Conservation (phyloP, 1,140 invertebrate species). For the Archivesica marissinica region DNA sequence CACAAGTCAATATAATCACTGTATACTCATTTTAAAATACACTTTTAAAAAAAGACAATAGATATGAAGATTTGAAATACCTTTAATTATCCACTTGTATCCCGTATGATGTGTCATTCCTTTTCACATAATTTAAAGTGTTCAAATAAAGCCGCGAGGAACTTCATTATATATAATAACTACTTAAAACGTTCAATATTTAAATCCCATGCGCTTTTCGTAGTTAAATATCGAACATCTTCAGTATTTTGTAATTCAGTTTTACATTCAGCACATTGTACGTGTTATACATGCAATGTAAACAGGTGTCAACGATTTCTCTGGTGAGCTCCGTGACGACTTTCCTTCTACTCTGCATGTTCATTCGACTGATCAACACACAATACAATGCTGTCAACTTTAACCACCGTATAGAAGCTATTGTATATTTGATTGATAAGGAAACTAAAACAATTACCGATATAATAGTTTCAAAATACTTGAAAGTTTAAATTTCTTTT, state of each 20-base stretch:
- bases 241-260: background rate
- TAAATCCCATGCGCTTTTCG: background rate
- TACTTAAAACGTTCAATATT: background rate
- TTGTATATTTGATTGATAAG: constrained; percentile 2
- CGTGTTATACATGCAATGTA: background rate
- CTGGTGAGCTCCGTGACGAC: background rate
- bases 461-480: too few species aligned
- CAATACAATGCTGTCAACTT: background rate
- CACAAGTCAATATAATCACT: background rate
- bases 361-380: background rate
- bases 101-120: background rate
- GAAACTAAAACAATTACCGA: background rate
- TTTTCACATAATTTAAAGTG: background rate
- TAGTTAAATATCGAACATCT: constrained; percentile 5
- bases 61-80: background rate
- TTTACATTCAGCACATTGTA: background rate
- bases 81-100: background rate
- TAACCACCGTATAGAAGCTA: background rate
- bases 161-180: background rate
- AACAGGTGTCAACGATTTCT: background rate
- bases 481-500: too few species aligned
- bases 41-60: background rate
- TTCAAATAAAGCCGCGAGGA: background rate
- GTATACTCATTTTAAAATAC: background rate
- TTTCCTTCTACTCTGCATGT: background rate